phyloP scores from a whole-genome alignment of 2,113 vertebrate genomes.

The Thermophis baileyi region DNA sequence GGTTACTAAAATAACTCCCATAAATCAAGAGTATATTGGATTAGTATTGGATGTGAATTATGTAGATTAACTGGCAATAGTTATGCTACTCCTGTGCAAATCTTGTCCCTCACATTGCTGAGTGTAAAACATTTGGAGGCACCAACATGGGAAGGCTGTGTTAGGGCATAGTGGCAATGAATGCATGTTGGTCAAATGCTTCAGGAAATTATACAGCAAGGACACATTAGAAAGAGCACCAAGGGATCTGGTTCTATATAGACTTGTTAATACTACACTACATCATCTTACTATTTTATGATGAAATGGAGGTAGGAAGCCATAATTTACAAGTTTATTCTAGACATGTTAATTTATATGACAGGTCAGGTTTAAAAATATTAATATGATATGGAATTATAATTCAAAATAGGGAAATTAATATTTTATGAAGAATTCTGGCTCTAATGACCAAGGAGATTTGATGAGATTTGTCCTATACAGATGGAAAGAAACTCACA shows the following conservation, averaged over 20 bases:
- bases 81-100: background rate
- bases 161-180: background rate
- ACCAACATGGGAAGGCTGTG: background rate
- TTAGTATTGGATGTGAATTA: background rate
- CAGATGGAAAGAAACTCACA: background rate
- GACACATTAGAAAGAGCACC: background rate
- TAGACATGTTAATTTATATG: background rate
- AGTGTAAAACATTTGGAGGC: background rate
- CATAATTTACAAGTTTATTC: background rate
- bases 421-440: background rate
- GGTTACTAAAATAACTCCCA: background rate
- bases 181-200: background rate
- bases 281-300: background rate
- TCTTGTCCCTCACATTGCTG: background rate
- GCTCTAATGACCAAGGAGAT: background rate
- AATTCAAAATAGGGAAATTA: background rate
- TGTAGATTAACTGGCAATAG: background rate
- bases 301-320: background rate
- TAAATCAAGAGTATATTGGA: background rate
- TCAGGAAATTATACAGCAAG: background rate
- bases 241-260: background rate
- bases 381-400: background rate
- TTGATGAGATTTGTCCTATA: background rate
- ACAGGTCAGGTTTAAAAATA: background rate
- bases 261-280: background rate